Conservation (phyloP, 2,113 vertebrate genomes). For the Phylloscopus trochilus region DNA sequence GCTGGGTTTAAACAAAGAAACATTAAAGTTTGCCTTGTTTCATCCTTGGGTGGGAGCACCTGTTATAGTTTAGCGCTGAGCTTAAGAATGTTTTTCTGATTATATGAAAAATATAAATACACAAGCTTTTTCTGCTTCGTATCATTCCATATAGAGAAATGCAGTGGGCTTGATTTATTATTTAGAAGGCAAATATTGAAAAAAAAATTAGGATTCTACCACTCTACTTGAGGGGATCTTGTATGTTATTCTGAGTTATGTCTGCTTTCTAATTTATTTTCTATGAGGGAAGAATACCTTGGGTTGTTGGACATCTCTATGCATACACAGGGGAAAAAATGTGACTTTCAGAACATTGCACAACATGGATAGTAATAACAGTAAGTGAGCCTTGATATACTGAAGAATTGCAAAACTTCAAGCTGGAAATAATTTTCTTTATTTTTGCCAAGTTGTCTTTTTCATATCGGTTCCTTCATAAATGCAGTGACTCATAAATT, state of each 20-base stretch:
- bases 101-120: slow-evolving; percentile 32
- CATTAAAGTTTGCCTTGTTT: background rate
- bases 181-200: slow-evolving; percentile 61
- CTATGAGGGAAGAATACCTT: slow-evolving; percentile 58
- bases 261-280: slow-evolving; percentile 56
- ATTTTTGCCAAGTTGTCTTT: slow-evolving; percentile 62
- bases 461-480: slow-evolving; percentile 58
- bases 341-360: slow-evolving; percentile 40
- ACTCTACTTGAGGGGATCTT: slow-evolving; percentile 57
- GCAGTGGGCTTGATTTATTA: slow-evolving; percentile 56
- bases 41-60: background rate
- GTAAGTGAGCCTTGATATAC: slow-evolving; percentile 53
- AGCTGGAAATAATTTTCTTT: slow-evolving; percentile 34
- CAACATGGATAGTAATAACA: slow-evolving; percentile 65
- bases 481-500: slow-evolving; percentile 63
- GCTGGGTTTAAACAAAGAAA: background rate
- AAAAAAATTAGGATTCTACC: slow-evolving; percentile 52
- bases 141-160: background rate
- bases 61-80: background rate
- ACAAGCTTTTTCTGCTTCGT: background rate
- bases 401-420: slow-evolving; percentile 46
- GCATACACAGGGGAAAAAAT: slow-evolving; percentile 59
- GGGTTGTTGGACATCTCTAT: slow-evolving; percentile 48
- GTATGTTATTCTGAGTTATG: slow-evolving; percentile 24
- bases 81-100: background rate